Percentiles rank a stretch among this genome's conserved stretches.
Conservation (phyloP, 2,888 invertebrate genomes). For the Diaprepes abbreviatus region DNA sequence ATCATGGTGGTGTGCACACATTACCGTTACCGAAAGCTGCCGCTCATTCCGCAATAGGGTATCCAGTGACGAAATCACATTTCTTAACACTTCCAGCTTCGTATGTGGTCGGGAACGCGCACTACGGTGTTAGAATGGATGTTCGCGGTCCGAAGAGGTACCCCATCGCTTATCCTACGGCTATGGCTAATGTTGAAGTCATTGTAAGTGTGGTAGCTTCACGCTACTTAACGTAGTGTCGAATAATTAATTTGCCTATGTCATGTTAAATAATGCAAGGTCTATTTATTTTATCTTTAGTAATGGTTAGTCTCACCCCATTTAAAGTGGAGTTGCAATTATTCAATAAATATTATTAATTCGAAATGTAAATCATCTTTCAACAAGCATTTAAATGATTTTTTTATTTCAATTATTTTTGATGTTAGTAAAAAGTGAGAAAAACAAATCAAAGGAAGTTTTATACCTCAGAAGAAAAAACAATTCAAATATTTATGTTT, state of each 20-base stretch:
- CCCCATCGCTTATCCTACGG: slow-evolving; percentile 12
- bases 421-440: no score
- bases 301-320: no score
- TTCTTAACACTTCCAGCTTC: slow-evolving; percentile 63
- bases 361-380: no score
- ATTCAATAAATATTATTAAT: no score
- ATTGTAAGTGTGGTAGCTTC: slow-evolving; percentile 46
- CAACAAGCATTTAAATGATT: no score
- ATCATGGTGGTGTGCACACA: slow-evolving; percentile 58
- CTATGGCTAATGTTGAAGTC: slow-evolving; percentile 39
- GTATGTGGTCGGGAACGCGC: slow-evolving; percentile 53
- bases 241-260: slow-evolving; percentile 5
- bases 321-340: no score
- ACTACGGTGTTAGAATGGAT: slow-evolving; percentile 41
- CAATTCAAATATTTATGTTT: no score
- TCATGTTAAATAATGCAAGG: not conserved
- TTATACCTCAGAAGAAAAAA: no score
- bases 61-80: slow-evolving; percentile 48
- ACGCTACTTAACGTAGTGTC: slow-evolving; percentile 2
- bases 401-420: no score
- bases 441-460: no score
- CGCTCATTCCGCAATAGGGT: slow-evolving; percentile 43
- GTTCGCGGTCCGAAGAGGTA: slow-evolving; percentile 32
- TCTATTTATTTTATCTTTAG: slow-evolving; percentile 9
- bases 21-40: slow-evolving; percentile 55